Conservation (phyloP, 2,797 vertebrate genomes). For the Macroramphosus scolopax region DNA sequence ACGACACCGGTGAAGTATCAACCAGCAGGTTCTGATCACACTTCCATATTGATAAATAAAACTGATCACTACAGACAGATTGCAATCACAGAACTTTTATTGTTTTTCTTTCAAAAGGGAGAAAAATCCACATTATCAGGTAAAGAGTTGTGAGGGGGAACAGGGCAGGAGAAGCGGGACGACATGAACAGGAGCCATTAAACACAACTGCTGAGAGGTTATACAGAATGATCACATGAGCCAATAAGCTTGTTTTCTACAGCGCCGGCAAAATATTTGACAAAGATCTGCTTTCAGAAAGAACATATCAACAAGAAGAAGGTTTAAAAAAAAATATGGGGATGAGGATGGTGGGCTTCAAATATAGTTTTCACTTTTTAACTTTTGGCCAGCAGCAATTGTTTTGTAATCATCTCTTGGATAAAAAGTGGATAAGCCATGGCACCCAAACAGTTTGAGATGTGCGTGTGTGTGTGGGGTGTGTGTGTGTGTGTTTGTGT, state of each 20-base stretch:
- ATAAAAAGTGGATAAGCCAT: constrained; percentile 75
- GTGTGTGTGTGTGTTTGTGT: background rate
- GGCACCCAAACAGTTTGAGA: constrained; percentile 77
- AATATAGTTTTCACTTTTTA: constrained; percentile 55
- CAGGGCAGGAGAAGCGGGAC: constrained; percentile 38
- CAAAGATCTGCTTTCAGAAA: constrained; percentile 66
- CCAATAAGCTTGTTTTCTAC: constrained; percentile 75
- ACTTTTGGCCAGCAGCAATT: constrained; percentile 76
- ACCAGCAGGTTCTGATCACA: no score
- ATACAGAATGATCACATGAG: constrained; percentile 76
- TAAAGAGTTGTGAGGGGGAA: constrained; percentile 42
- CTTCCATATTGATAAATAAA: no score
- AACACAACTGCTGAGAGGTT: constrained; percentile 75
- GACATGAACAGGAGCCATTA: constrained; percentile 66
- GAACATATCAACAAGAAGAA: constrained; percentile 45
- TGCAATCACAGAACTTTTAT: constrained; percentile 79
- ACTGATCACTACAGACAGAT: constrained; percentile 1
- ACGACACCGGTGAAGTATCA: no score
- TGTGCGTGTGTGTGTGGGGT: background rate
- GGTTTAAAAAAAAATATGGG: background rate
- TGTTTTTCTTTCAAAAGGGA: constrained; percentile 77
- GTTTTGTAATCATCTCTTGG: constrained; percentile 63
- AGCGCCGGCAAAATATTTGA: constrained; percentile 64
- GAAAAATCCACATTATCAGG: constrained; percentile 75
- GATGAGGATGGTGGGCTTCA: constrained; percentile 36